These are phyloP conservation scores for Belgica antarctica DNA, from an alignment of 2,888 invertebrate genomes.

Conservation along the genomic window DNA sequence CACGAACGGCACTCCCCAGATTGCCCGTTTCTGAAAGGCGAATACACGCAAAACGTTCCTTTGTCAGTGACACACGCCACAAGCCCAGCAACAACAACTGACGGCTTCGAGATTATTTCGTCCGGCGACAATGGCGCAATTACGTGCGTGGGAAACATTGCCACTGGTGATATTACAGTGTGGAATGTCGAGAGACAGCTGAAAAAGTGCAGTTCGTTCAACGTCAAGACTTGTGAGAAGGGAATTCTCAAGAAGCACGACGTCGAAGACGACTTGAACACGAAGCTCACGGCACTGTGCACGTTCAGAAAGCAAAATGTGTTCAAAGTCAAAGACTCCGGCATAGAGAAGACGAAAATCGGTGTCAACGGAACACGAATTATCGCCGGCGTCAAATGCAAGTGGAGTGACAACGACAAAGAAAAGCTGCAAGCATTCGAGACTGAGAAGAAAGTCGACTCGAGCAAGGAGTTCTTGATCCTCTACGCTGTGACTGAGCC, in stretches of 20 bases:
- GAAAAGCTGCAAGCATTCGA: slow-evolving; percentile 26
- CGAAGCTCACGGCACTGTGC: slow-evolving; percentile 56
- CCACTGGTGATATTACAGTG: slow-evolving; percentile 69
- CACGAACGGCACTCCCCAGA: slow-evolving; percentile 91
- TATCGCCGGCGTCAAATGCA: slow-evolving; percentile 48
- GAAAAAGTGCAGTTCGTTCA: slow-evolving; percentile 58
- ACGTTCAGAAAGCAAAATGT: slow-evolving; percentile 50
- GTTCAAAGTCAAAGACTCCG: slow-evolving; percentile 47
- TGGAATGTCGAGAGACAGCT: slow-evolving; percentile 82
- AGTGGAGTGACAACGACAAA: slow-evolving; percentile 45
- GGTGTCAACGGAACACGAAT: slow-evolving; percentile 46
- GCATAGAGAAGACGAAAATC: slow-evolving; percentile 46
- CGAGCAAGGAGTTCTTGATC: background rate
- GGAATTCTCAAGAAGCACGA: slow-evolving; percentile 53
- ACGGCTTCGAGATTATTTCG: slow-evolving; percentile 60
- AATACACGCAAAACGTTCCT: slow-evolving; percentile 93
- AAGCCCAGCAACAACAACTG: slow-evolving; percentile 66
- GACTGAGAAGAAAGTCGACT: background rate
- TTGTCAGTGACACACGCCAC: slow-evolving; percentile 82
- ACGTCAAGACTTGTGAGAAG: slow-evolving; percentile 51
- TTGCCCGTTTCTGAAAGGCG: slow-evolving; percentile 91
- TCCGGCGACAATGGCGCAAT: slow-evolving; percentile 62
- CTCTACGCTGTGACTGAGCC: slow-evolving; percentile 34
- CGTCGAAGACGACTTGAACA: slow-evolving; percentile 49
- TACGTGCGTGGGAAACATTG: slow-evolving; percentile 59